These are phyloP conservation scores for Cirrhinus mrigala DNA, from an alignment of 2,797 vertebrate species.

Conservation along the genomic window DNA sequence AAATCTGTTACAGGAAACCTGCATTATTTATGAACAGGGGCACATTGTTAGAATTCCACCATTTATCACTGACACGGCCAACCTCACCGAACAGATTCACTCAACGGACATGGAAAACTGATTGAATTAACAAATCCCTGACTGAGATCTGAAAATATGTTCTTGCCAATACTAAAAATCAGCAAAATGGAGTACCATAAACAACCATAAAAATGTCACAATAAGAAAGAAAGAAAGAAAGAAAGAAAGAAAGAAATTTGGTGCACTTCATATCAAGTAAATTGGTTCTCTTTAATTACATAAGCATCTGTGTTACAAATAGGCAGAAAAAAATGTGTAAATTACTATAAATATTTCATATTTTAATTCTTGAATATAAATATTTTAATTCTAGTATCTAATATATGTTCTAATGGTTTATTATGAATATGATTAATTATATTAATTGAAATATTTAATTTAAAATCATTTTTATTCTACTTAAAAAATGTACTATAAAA, in stretches of 20 bases:
- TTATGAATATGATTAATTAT: background rate
- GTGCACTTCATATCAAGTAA: background rate
- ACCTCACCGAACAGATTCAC: constrained; percentile 64
- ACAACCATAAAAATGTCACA: background rate
- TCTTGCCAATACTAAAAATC: background rate
- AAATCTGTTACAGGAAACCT: constrained; percentile 80
- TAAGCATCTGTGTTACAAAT: constrained; percentile 2
- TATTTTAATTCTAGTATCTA: background rate
- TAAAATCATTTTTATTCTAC: background rate
- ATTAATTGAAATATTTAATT: background rate
- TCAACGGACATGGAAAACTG: background rate
- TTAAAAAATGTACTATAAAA: background rate
- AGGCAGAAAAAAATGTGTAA: background rate
- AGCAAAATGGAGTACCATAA: background rate
- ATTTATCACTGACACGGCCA: constrained; percentile 74
- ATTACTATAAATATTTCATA: background rate
- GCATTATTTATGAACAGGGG: constrained; percentile 76
- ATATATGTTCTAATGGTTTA: background rate
- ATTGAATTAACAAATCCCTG: background rate
- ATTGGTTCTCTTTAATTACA: background rate
- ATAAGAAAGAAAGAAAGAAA: background rate
- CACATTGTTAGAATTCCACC: constrained; percentile 71
- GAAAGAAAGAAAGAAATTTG: background rate
- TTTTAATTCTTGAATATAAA: background rate
- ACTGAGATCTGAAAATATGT: background rate